Evolutionary conservation across 2,113 vertebrate genomes (phyloP).

Genomic region (Trochalopteron elliotii): DNA sequence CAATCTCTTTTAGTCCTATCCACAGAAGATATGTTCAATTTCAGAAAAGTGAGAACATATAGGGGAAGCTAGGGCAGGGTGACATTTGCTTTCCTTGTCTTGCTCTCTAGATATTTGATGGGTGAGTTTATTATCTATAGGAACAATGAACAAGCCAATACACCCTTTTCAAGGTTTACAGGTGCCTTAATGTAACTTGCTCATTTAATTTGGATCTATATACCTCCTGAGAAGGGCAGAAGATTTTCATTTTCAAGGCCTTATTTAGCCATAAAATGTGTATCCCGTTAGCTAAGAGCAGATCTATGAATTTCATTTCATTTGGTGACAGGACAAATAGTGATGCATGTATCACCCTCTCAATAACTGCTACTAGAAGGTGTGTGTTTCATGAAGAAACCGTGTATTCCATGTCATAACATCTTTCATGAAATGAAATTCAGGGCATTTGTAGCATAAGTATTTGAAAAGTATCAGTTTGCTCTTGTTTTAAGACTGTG

Average conservation of each 20-base stretch:
- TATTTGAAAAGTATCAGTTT: background rate
- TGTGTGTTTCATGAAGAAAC: constrained; percentile 13
- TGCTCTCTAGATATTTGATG: background rate
- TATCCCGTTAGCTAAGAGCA: background rate
- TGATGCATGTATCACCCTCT: background rate
- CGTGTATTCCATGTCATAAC: background rate
- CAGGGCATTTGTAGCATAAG: background rate
- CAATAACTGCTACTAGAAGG: constrained; percentile 23
- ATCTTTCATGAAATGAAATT: background rate
- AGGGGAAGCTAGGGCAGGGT: background rate
- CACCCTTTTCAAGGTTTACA: constrained; percentile 42
- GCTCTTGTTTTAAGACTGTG: background rate
- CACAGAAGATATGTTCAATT: background rate
- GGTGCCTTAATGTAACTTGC: constrained; percentile 4
- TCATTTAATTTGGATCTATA: constrained; percentile 54
- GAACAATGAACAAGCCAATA: constrained; percentile 11
- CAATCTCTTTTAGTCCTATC: background rate
- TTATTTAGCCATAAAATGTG: constrained; percentile 46
- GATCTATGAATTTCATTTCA: constrained; percentile 53
- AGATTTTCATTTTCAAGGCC: constrained; percentile 54
- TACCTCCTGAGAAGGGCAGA: constrained; percentile 24
- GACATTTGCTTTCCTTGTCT: background rate
- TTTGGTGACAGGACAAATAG: constrained; percentile 25
- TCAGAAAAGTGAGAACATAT: background rate
- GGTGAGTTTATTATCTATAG: background rate